These are phyloP conservation scores for Azemiops feae DNA, from an alignment of 2,113 vertebrate genomes.

Conservation along the genomic window DNA sequence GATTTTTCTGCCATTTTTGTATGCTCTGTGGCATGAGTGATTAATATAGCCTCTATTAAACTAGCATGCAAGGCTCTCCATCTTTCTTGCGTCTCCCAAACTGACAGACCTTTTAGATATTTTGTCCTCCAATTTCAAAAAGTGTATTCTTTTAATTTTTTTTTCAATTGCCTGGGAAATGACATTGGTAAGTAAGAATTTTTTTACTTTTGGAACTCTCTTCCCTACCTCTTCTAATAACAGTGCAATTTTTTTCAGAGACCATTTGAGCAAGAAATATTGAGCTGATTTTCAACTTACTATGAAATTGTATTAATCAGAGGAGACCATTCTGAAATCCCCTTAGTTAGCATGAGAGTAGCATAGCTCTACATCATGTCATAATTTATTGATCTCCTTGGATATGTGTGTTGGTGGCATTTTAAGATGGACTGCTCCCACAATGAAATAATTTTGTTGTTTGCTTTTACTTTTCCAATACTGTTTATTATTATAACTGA, in stretches of 20 bases:
- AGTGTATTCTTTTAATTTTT: constrained; percentile 45
- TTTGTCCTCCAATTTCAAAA: constrained; percentile 55
- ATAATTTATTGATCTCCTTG: constrained; percentile 34
- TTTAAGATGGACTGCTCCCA: constrained; percentile 27
- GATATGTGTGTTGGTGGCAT: constrained; percentile 18
- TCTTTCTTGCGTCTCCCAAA: constrained; percentile 50
- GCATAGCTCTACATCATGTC: constrained; percentile 27
- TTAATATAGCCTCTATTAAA: constrained; percentile 75
- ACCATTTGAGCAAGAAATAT: constrained; percentile 54
- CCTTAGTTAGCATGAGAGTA: constrained; percentile 38
- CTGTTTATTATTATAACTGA: constrained; percentile 5
- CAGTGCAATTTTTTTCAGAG: constrained; percentile 44
- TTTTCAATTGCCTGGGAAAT: constrained; percentile 27
- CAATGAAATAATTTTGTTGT: not conserved
- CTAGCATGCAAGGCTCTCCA: constrained; percentile 55
- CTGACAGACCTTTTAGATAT: constrained; percentile 38
- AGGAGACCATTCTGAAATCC: constrained; percentile 48
- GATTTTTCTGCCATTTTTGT: constrained; percentile 63
- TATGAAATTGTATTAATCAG: constrained; percentile 63
- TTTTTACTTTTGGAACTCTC: constrained; percentile 33
- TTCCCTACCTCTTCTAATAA: constrained; percentile 51
- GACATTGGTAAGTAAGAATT: constrained; percentile 47
- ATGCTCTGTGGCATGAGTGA: constrained; percentile 67
- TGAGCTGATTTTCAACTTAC: constrained; percentile 61
- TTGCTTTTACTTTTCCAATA: constrained; percentile 4